Base-by-base conservation (phyloP, 2,888 invertebrate species). In the Nezara viridula region DNA sequence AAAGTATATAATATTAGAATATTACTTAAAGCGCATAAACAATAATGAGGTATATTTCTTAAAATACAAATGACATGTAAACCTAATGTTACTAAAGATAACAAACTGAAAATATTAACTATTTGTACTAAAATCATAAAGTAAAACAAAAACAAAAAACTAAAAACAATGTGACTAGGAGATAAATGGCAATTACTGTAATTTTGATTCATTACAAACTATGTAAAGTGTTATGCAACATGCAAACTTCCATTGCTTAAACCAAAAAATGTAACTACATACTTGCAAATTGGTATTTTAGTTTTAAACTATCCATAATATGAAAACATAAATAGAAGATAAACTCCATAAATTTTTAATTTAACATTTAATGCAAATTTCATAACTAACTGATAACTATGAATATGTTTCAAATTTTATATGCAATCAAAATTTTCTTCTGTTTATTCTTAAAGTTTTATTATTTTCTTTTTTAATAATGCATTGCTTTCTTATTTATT, bases 21-120 rank as follows among this genome's bases (percentile, higher is more conserved):
- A 81, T 81, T 81, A 4, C 9, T 47, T 44, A 44, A 81, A 47
- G 81, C 37, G 7, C n/a, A 81, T 86, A 55, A 60, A 86, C 44
- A 55, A 86, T 52, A n/a, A 55, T 86, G 86, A 86, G 86, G 86
- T 86, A 86, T 86, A 55, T 86, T 12, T 10, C 52, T 86, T n/a
- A 32, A 44, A 49, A 40, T 40, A 55, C 44, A 40, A 86, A 86
- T 55, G 44, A 44, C 44, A 55, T 50, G n/a, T 37, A 55, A 55
- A 86, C 55, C 16, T 24, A 50, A 32, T n/a, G 2, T 27, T 19
- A 32, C 49, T 86, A 86, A 47, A 50, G n/a, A 52, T 60, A 86
- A 21, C 86, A 60, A 52, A 60, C 24, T 14, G n/a, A n/a, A 81
- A n/a, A 81, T 44, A 14, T 81, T 40, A 60, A 55, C 55, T 86